Base-by-base conservation (phyloP, 2,888 invertebrate genomes). In the Megastigmus dorsalis region DNA sequence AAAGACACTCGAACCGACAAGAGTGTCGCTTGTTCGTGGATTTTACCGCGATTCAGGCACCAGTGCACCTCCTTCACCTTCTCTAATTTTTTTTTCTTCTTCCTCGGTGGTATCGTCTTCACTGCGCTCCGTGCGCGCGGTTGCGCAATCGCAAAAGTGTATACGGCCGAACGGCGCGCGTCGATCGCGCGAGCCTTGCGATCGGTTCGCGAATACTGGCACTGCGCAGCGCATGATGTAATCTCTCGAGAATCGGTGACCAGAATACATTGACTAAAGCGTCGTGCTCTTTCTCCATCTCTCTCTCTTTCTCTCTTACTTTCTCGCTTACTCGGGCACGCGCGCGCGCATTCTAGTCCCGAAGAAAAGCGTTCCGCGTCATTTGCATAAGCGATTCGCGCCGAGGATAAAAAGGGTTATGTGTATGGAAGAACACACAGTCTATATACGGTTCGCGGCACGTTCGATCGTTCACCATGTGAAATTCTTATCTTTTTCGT, bases 241-340 rank as follows among this genome's bases (percentile, higher is more conserved):
- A 79, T 79, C 75, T 62, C 33, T 9, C 38, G 43, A 62, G 52
- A 73, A 70, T 67, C 72, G 71, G 75, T 66, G 74, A 78, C 76
- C 76, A 76, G 71, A 70, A 74, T 76, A 43, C 45, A 55, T 70
- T 74, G 74, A 74, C 70, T 76, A 67, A 28, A 70, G 60, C 55
- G 54, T 54, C 59, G 28, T 20, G 36, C 36, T 10, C 18, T 54
- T 52, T 26, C n/a, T n/a, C n/a, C n/a, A n/a, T 15, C 36, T 3
- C 54, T 41, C 59, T 67, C 52, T 50, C 63, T 54, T 45, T 57
- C 63, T 57, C 48, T 43, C 50, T 9, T 41, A 66, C 74, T 74
- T 74, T 76, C 69, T 66, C 63, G 68, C 18, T 74, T 74, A 74
- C 69, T 66, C 63, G 68, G 13, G 52, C 43, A 18, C 45, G 38